These are phyloP conservation scores for Aramus guarauna DNA, from an alignment of 2,113 vertebrate species.

Conservation along the genomic window DNA sequence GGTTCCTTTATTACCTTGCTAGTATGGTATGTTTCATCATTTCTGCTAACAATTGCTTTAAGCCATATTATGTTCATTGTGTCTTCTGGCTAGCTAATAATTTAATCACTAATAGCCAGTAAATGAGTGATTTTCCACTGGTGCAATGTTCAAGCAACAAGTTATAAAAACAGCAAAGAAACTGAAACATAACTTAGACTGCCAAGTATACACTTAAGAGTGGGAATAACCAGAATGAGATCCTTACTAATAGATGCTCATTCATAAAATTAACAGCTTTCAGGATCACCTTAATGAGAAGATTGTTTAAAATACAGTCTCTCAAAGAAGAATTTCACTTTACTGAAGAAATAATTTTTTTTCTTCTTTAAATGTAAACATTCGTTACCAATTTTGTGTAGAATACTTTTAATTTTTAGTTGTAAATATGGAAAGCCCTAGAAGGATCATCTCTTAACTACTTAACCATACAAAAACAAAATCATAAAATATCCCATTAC, in stretches of 20 bases:
- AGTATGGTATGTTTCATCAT: neutral
- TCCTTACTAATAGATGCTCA: neutral
- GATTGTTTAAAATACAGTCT: neutral
- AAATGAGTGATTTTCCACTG: constrained; percentile 9
- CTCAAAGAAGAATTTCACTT: neutral
- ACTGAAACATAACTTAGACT: constrained; percentile 1
- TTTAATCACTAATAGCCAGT: neutral
- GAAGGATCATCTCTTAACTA: neutral
- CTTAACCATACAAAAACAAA: neutral
- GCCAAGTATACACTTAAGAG: neutral
- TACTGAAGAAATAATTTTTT: neutral
- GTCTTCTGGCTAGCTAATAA: neutral
- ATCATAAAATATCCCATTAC: neutral
- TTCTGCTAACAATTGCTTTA: constrained; percentile 23
- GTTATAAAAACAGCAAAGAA: constrained; percentile 17
- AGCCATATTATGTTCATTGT: neutral
- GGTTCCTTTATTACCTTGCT: neutral
- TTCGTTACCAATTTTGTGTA: neutral
- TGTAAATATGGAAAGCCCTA: neutral
- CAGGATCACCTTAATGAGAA: neutral
- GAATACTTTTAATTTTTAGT: neutral
- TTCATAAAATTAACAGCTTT: constrained; percentile 11
- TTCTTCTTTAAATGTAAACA: neutral
- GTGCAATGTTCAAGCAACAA: neutral
- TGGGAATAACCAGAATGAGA: neutral